A percentile compares a stretch with the other conserved stretches of the same genome.
phyloP scores from a whole-genome alignment of 2,797 vertebrate genomes.

The Ceryle rudis region DNA sequence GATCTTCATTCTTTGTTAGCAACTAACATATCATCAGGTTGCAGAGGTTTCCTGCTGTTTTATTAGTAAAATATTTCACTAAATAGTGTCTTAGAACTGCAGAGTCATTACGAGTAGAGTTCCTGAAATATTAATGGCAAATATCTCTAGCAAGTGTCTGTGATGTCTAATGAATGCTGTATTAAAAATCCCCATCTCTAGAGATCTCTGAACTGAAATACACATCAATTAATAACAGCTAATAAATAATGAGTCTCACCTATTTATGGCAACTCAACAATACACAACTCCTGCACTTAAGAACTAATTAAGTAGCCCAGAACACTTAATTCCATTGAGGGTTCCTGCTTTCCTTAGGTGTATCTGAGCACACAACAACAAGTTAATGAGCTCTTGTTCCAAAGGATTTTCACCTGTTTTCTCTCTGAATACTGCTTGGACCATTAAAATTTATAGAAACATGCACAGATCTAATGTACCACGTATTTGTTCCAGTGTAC shows the following conservation, averaged over 20 bases:
- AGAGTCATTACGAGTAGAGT: not conserved
- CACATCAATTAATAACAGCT: not conserved
- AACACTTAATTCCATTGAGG: not conserved
- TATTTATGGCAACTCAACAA: not conserved
- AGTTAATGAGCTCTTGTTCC: not conserved
- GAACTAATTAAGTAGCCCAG: slow-evolving; percentile 9
- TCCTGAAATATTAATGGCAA: not conserved
- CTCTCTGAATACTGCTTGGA: not conserved
- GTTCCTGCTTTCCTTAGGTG: not conserved
- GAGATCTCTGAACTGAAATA: not conserved
- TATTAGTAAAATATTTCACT: not conserved
- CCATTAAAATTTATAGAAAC: not conserved
- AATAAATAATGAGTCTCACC: not conserved
- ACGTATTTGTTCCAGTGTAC: not conserved
- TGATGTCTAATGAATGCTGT: not conserved
- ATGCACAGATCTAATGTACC: not conserved
- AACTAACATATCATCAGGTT: not conserved
- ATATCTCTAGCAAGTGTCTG: not conserved
- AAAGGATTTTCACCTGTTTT: not conserved
- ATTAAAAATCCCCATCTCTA: not conserved
- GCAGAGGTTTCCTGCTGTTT: not conserved
- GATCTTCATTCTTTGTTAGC: not conserved
- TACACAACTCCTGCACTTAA: not conserved
- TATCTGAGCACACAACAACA: not conserved
- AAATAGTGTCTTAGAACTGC: not conserved